Percentiles rank a stretch among this genome's conserved stretches.
phyloP scores from a whole-genome alignment of 2,888 invertebrate species.

The Gortyna flavago region DNA sequence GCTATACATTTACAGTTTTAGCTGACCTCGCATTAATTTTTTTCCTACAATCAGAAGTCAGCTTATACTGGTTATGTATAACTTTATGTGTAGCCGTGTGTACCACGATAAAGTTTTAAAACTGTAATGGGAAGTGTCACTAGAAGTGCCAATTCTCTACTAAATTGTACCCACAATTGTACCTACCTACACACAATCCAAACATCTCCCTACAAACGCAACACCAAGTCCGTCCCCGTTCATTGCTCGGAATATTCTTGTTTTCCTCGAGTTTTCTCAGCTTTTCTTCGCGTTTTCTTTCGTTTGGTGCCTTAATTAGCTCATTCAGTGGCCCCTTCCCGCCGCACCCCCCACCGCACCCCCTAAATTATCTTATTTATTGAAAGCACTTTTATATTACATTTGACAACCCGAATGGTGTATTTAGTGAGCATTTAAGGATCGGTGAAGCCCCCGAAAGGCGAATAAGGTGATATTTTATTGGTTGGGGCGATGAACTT shows the following conservation, averaged over 20 bases:
- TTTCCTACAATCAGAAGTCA: no score
- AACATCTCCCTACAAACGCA: not conserved
- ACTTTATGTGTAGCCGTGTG: no score
- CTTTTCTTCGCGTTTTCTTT: constrained; percentile 89
- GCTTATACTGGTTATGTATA: no score
- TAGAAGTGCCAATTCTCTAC: not conserved
- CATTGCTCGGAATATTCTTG: constrained; percentile 85
- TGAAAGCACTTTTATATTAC: constrained; percentile 88
- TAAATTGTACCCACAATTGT: not conserved
- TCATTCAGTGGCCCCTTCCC: constrained; percentile 83
- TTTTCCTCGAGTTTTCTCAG: constrained; percentile 88
- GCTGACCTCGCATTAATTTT: no score
- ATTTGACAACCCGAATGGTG: constrained; percentile 81
- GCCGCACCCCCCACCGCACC: constrained; percentile 67
- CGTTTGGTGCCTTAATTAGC: constrained; percentile 89
- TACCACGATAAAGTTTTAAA: not conserved
- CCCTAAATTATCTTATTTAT: constrained; percentile 88
- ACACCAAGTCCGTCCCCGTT: constrained; percentile 71
- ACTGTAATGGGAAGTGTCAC: not conserved
- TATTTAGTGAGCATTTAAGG: constrained; percentile 82
- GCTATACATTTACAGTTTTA: no score
- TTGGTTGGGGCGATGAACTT: constrained; percentile 66
- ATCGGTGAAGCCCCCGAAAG: constrained; percentile 56
- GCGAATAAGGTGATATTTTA: constrained; percentile 70
- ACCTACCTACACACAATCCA: not conserved